A percentile compares a stretch with the other conserved stretches of the same genome.
phyloP scores from a whole-genome alignment of 2,888 invertebrate species.

The Hemaris fuciformis region DNA sequence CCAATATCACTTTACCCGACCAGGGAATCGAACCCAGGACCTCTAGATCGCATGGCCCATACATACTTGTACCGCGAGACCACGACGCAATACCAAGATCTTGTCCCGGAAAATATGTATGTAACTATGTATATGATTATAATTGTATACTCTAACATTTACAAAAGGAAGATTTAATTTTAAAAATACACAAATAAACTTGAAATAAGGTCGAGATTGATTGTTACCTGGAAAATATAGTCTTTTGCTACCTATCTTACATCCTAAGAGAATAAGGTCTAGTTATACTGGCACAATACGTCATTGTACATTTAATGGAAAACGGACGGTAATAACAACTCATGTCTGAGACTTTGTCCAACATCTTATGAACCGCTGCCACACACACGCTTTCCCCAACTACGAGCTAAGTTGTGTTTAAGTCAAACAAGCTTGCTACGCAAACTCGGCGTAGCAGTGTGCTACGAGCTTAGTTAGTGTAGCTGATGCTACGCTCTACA shows the following conservation, averaged over 20 bases:
- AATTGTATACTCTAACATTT: too few species aligned
- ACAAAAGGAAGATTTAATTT: background rate
- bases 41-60: too few species aligned
- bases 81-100: too few species aligned
- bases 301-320: constrained; percentile 41
- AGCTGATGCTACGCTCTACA: background rate
- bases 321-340: constrained; percentile 44
- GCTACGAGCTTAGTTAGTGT: background rate
- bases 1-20: too few species aligned
- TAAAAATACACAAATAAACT: background rate
- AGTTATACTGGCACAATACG: constrained; percentile 16
- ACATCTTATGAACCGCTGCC: background rate
- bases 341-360: constrained; percentile 30
- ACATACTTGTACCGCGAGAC: too few species aligned
- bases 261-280: background rate
- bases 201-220: background rate
- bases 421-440: background rate
- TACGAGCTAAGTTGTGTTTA: background rate
- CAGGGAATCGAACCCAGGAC: too few species aligned
- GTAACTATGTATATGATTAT: too few species aligned
- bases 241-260: background rate
- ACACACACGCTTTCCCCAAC: constrained; percentile 9
- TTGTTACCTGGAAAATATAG: background rate
- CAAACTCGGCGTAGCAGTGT: background rate
- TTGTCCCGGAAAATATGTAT: too few species aligned